Conservation (phyloP, 1,140 invertebrate genomes). For the Octopus sinensis region DNA sequence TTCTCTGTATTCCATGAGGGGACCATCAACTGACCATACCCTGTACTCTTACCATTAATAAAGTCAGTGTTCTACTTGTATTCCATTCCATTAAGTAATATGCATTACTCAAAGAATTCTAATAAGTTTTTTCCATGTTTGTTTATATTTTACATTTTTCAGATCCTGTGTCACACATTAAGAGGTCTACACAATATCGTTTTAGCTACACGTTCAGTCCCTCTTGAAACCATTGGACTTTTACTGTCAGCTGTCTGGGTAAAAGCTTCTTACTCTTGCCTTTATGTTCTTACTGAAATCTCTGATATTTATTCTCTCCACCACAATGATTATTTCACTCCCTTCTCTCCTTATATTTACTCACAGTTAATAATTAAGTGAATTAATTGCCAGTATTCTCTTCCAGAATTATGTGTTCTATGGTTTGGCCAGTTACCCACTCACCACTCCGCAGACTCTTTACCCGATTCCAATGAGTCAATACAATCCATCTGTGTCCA, state of each 20-base stretch:
- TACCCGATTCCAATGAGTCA: slow-evolving; percentile 47
- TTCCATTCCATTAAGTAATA: not conserved
- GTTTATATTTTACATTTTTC: slow-evolving; percentile 21
- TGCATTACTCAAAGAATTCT: not conserved
- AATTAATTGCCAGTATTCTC: not conserved
- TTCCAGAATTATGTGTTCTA: slow-evolving; percentile 52
- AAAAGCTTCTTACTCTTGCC: slow-evolving; percentile 10
- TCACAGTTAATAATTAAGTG: too few relatives aligned
- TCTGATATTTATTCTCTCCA: too few relatives aligned
- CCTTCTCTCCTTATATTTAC: too few relatives aligned
- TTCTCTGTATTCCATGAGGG: too few relatives aligned
- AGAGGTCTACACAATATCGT: slow-evolving; percentile 50
- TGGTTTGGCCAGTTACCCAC: slow-evolving; percentile 41
- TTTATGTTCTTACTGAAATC: too few relatives aligned
- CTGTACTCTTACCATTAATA: too few relatives aligned
- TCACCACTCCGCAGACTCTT: slow-evolving; percentile 39
- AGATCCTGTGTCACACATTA: slow-evolving; percentile 47
- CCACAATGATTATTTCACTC: too few relatives aligned
- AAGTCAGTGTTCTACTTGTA: not conserved
- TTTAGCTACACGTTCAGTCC: slow-evolving; percentile 39
- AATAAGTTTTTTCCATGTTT: not conserved
- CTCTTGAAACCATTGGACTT: slow-evolving; percentile 39
- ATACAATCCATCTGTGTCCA: slow-evolving; percentile 30
- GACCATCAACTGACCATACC: too few relatives aligned
- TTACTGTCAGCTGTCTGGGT: slow-evolving; percentile 54